These are phyloP conservation scores for Diadumene lineata DNA, from an alignment of 92 coral and sea anemone genomes.

Conservation along the genomic window DNA sequence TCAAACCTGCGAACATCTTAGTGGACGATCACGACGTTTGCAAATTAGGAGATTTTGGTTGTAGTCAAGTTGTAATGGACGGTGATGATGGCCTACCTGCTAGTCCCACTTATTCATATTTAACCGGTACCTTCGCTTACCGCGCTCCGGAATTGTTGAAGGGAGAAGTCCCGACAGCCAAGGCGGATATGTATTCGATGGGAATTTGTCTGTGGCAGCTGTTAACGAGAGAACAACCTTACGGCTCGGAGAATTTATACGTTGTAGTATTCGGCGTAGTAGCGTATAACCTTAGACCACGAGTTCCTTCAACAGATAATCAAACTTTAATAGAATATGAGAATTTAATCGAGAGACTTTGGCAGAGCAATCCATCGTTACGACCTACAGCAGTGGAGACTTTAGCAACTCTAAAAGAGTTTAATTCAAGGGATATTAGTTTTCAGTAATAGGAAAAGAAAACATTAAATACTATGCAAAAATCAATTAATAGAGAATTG, in stretches of 20 bases:
- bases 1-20: slow-evolving; percentile 92
- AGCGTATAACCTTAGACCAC: slow-evolving; percentile 91
- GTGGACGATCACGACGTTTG: slow-evolving; percentile 84
- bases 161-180: slow-evolving; percentile 89
- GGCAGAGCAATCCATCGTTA: slow-evolving; percentile 72
- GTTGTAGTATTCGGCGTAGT: slow-evolving; percentile 98
- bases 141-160: slow-evolving; percentile 97
- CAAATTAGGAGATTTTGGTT: slow-evolving; percentile 96
- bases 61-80: slow-evolving; percentile 87
- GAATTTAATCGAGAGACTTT: slow-evolving; percentile 71
- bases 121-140: slow-evolving; percentile 96
- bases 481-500: not conserved
- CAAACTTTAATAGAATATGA: slow-evolving; percentile 60
- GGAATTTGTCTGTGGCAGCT: slow-evolving; percentile 97
- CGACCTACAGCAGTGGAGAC: slow-evolving; percentile 82
- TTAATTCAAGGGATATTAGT: slow-evolving; percentile 21
- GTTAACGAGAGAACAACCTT: slow-evolving; percentile 85
- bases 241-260: slow-evolving; percentile 90
- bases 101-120: slow-evolving; percentile 94
- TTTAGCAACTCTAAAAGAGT: slow-evolving; percentile 45
- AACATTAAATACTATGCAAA: not conserved
- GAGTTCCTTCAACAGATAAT: slow-evolving; percentile 72
- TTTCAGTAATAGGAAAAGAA: not conserved
- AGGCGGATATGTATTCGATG: slow-evolving; percentile 95
- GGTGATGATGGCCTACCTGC: slow-evolving; percentile 92